These are phyloP conservation scores for Plagodis pulveraria DNA, from an alignment of 2,888 invertebrate genomes.

Conservation along the genomic window DNA sequence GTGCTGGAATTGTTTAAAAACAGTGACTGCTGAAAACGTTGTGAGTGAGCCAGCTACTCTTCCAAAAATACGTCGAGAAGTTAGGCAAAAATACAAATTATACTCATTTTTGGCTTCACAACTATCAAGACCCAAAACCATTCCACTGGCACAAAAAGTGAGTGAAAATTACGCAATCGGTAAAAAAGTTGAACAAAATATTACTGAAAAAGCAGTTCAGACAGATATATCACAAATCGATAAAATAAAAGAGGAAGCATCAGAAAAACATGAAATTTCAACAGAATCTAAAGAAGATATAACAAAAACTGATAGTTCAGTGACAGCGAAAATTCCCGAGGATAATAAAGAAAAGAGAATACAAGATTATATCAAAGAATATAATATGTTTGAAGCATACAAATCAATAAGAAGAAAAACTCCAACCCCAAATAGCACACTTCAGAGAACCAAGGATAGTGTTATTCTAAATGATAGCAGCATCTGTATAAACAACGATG, in stretches of 20 bases:
- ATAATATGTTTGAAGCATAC: conserved; percentile 39
- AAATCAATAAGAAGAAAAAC: conserved; percentile 38
- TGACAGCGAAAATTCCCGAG: conserved; percentile 20
- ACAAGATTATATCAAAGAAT: conserved; percentile 39
- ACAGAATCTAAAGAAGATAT: conserved; percentile 23
- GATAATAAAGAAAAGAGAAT: conserved; percentile 30
- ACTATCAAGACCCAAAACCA: conserved; percentile 64
- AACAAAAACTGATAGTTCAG: conserved; percentile 14
- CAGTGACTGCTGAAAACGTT: conserved; percentile 48
- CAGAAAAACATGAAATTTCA: conserved; percentile 15
- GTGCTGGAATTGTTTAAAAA: conserved; percentile 73
- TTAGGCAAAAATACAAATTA: conserved; percentile 64
- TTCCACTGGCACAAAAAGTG: conserved; percentile 71
- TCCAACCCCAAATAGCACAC: conserved; percentile 32
- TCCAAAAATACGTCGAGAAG: conserved; percentile 59
- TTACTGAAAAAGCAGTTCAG: conserved; percentile 43
- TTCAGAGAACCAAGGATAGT: conserved; percentile 23
- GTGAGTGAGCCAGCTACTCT: conserved; percentile 54
- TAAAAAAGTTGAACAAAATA: conserved; percentile 63
- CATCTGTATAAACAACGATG: conserved; percentile 13
- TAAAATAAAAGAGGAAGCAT: conserved; percentile 11
- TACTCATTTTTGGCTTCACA: conserved; percentile 70
- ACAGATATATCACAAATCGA: conserved; percentile 19
- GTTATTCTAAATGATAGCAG: conserved; percentile 19
- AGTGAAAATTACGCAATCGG: conserved; percentile 63